A percentile compares a stretch with the other conserved stretches of the same genome.
These are phyloP conservation scores for Amphibalanus amphitrite DNA, from an alignment of 1,140 invertebrate species.

Conservation along the genomic window DNA sequence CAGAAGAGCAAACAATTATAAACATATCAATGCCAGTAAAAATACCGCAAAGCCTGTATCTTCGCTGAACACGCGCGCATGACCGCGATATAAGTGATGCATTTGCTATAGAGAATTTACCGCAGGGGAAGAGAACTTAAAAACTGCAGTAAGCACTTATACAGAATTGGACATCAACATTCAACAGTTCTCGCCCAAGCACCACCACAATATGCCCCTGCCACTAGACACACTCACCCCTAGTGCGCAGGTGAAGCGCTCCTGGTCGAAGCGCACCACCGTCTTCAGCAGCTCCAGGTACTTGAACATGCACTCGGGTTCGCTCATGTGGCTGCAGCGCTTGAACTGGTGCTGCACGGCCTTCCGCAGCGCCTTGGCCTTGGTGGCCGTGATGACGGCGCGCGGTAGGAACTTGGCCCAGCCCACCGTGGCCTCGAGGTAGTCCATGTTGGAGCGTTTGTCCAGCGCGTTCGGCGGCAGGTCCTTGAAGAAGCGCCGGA, in stretches of 20 bases:
- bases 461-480: slow-evolving; percentile 74
- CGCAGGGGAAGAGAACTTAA: slow-evolving; percentile 24
- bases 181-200: background rate
- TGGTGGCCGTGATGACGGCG: slow-evolving; percentile 63
- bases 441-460: slow-evolving; percentile 93
- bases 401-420: slow-evolving; percentile 85
- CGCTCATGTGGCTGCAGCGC: slow-evolving; percentile 46
- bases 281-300: slow-evolving; percentile 74
- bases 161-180: background rate
- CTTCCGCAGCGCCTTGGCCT: slow-evolving; percentile 77
- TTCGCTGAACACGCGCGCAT: no score
- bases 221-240: slow-evolving; percentile 46
- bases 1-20: no score
- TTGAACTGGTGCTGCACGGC: slow-evolving; percentile 85
- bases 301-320: slow-evolving; percentile 59
- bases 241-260: slow-evolving; percentile 78
- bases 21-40: no score
- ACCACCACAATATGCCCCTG: background rate
- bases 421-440: slow-evolving; percentile 88
- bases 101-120: no score
- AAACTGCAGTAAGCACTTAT: slow-evolving; percentile 8
- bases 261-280: slow-evolving; percentile 75
- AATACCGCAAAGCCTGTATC: no score
- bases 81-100: no score
- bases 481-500: slow-evolving; percentile 65